Conservation (phyloP, 2,113 vertebrate genomes). For the Setophaga coronata region DNA sequence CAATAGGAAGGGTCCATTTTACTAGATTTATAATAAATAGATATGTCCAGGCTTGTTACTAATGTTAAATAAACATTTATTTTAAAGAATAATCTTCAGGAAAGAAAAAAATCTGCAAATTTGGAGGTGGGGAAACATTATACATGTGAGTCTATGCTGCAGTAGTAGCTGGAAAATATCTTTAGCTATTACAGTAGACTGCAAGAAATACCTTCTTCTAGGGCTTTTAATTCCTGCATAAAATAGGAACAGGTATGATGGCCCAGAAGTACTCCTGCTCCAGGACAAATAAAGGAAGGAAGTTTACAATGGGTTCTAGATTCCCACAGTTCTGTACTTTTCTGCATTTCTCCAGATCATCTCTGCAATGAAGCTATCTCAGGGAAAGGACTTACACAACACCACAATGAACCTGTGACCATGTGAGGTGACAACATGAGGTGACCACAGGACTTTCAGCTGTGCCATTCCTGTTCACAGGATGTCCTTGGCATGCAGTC, state of each 20-base stretch:
- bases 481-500: background rate
- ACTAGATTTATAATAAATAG: background rate
- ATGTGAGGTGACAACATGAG: background rate
- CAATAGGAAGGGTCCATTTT: background rate
- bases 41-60: background rate
- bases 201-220: background rate
- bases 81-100: background rate
- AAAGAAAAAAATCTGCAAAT: background rate
- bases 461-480: rapidly evolving
- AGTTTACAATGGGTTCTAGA: background rate
- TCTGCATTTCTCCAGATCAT: background rate
- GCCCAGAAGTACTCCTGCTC: background rate
- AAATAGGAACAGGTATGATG: background rate
- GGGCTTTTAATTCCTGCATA: background rate
- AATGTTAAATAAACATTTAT: background rate
- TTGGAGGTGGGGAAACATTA: background rate
- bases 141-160: background rate
- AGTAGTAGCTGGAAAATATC: background rate
- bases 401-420: background rate
- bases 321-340: background rate
- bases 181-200: background rate
- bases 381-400: background rate
- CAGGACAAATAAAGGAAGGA: background rate
- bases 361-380: background rate
- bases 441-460: background rate